Evolutionary conservation across 2,888 invertebrate species (phyloP), one percentile per base, ranked within the genome.

Genomic region (Resseliella maxima): DNA sequence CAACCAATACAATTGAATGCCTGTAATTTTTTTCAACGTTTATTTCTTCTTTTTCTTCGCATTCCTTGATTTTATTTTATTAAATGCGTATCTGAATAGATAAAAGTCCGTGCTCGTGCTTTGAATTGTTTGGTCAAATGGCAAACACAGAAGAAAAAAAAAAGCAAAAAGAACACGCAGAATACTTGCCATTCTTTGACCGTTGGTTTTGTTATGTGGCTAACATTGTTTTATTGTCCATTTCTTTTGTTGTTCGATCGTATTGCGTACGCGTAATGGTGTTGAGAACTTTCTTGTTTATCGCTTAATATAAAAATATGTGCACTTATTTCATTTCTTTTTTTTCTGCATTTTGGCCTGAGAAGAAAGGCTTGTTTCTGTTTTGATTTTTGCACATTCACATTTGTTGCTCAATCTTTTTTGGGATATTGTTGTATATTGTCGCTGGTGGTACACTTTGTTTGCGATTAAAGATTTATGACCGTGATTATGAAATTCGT

Each of bases 401-500:
- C 72, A 2, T 31, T 35, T 31, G 2, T 6, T 72, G 31, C 18
- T 59, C 5, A n/a, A 6, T 10, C 31, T 31, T 31, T 31, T 35
- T 12, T 72, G 6, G n/a, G 59, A 3, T 31, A 3, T 72, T 59
- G 2, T 59, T 35, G n/a, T n/a, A n/a, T n/a, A 72, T 72, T 72
- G 72, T 72, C 72, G 72, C 72, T 72, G 72, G 72, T 72, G 72
- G 72, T 72, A 72, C 35, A 72, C 72, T 72, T 72, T 72, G 72
- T 83, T 83, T 83, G n/a, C 41, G 38, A 83, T 83, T 27, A 6
- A 8, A 85, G 85, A 85, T 85, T 85, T 85, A 85, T 85, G 27
- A 6, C 41, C 45, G 41, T 85, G 41, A 85, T 85, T 85, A 85
- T 85, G 27, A 45, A 85, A 85, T 85, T 85, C 85, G 85, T 85